Evolutionary conservation across 2,888 invertebrate genomes (phyloP), one percentile per base, ranked within the genome.

Genomic region (Azorinus chamasolen): DNA sequence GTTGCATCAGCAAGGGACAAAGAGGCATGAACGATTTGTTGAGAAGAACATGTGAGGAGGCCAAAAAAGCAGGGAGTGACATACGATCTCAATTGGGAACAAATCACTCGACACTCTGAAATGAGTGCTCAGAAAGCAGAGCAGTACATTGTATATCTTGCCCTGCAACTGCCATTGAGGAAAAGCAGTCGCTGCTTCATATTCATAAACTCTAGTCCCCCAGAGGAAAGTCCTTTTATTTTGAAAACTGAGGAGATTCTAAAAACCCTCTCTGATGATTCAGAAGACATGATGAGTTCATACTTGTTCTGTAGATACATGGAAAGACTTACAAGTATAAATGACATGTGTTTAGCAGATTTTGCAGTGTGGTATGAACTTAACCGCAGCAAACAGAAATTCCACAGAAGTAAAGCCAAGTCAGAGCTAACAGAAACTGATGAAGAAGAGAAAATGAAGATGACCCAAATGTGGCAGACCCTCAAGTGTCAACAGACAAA

Each of bases 81-180:
- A 55, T 62, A 0, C 32, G 41, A 24, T 25, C 24, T 10, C 66
- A 73, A 39, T 62, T 73, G 1, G 16, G 54, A 54, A n/a, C 12
- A 24, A 39, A 68, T 41, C 62, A 57, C 1, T 68, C 66, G 25
- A 50, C 46, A 27, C 68, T 73, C 41, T 22, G 41, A 5, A 64
- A 69, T n/a, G 1, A 20, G 12, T 58, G 59, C 64, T 24, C 69
- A 75, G 39, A 45, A 64, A 12, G 20, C 18, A 27, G 58, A 50
- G 8, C 69, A 63, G 50, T 45, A 63, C 37, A 45, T 59, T 37
- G 51, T 20, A n/a, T 69, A 63, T 54, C 18, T 68, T 16, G n/a
- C 8, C 12, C 20, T 51, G 14, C 22, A 10, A 6, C 20, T 51
- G 20, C 6, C 22, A 18, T 51, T 51, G 51, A 10, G 8, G 5